phyloP scores from a whole-genome alignment of 1,140 invertebrate species.

The Pseudachorutes palmiensis region DNA sequence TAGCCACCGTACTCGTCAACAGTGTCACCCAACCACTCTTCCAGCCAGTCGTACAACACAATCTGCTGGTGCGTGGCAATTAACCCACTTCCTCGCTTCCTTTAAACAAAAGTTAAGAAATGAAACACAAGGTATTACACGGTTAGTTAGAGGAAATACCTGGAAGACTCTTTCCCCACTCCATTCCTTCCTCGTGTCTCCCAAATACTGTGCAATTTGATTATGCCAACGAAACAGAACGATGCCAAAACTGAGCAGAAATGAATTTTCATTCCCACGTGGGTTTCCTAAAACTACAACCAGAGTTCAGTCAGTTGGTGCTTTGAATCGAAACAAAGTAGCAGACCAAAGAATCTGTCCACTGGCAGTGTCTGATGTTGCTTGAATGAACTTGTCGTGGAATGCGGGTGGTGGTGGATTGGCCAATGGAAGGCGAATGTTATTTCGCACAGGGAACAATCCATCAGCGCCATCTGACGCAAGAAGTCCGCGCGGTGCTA shows the following conservation, averaged over 20 bases:
- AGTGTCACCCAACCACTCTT: constrained; percentile 43
- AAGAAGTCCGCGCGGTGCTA: constrained; percentile 45
- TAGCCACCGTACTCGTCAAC: constrained; percentile 46
- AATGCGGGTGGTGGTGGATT: constrained; percentile 53
- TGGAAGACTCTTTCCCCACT: constrained; percentile 51
- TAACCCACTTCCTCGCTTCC: constrained; percentile 53
- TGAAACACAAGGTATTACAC: not conserved
- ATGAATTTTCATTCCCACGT: constrained; percentile 54
- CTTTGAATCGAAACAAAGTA: not conserved
- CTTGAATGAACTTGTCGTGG: constrained; percentile 43
- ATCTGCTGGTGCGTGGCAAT: constrained; percentile 51
- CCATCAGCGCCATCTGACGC: constrained; percentile 42
- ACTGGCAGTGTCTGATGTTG: constrained; percentile 45
- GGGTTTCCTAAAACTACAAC: constrained; percentile 51
- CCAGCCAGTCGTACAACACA: constrained; percentile 50
- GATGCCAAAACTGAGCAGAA: constrained; percentile 49
- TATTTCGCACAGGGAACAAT: constrained; percentile 50
- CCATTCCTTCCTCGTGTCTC: constrained; percentile 43
- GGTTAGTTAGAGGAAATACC: constrained; percentile 12
- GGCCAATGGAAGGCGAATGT: constrained; percentile 48
- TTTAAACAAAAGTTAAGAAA: constrained; percentile 9
- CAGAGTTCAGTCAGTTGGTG: constrained; percentile 15
- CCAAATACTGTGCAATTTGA: constrained; percentile 46
- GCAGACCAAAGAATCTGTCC: constrained; percentile 50
- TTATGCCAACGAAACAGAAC: constrained; percentile 60